phyloP scores from a whole-genome alignment of 1,140 invertebrate species.

The Trypoxylus dichotomus region DNA sequence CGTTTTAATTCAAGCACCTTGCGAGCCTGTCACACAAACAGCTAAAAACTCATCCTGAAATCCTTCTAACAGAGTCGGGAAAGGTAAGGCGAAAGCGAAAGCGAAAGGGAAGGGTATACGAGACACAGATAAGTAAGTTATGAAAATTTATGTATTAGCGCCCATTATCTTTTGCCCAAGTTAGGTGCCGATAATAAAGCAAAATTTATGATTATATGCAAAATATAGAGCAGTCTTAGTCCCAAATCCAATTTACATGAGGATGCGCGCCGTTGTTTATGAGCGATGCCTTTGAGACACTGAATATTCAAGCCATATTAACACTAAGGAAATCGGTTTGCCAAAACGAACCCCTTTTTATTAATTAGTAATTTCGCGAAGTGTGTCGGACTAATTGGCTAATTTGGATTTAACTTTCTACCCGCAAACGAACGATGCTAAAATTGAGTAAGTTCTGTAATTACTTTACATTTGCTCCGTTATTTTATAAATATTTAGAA shows the following conservation, averaged over 20 bases:
- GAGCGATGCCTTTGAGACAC: constrained; percentile 11
- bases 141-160: constrained; percentile 22
- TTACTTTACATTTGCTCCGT: background rate
- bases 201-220: constrained; percentile 27
- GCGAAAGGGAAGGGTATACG: background rate
- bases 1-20: too few relatives aligned
- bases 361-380: background rate
- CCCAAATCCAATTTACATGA: constrained; percentile 30
- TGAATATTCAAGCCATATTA: constrained; percentile 19
- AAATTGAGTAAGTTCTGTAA: background rate
- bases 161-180: constrained; percentile 22
- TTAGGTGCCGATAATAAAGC: constrained; percentile 28
- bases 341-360: background rate
- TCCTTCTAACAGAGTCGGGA: background rate
- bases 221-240: constrained; percentile 26
- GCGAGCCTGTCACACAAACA: too few relatives aligned
- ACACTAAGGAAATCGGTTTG: background rate
- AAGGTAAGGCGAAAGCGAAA: background rate
- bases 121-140: constrained; percentile 25
- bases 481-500: background rate
- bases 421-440: background rate
- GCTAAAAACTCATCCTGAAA: background rate
- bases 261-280: constrained; percentile 20
- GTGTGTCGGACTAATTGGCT: background rate
- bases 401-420: constrained; percentile 7